A percentile compares a stretch with the other conserved stretches of the same genome.
Evolutionary conservation across 1,140 invertebrate species (phyloP).

Genomic region (Stenopsyche tienmushanensis): DNA sequence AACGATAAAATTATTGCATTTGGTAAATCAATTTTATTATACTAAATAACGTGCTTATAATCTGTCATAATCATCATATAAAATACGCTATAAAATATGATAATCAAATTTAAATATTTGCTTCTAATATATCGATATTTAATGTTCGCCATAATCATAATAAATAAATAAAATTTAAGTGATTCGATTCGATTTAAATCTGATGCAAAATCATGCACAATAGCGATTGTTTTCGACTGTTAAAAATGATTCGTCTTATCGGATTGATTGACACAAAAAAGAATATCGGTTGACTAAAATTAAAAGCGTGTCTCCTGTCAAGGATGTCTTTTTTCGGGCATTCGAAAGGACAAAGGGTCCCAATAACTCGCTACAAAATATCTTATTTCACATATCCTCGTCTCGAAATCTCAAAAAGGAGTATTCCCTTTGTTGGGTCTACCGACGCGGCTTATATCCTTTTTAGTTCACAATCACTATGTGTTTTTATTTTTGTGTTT

Average conservation of each 20-base stretch:
- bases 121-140: no score
- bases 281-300: conserved; percentile 30
- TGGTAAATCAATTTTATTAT: no score
- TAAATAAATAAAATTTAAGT: no score
- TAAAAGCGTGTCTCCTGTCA: conserved; percentile 39
- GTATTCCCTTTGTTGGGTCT: conserved; percentile 27
- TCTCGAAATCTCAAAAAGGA: conserved; percentile 7
- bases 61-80: no score
- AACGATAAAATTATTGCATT: no score
- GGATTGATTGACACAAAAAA: neutral
- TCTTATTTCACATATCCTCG: conserved; percentile 39
- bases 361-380: conserved; percentile 39
- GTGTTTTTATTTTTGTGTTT: conserved; percentile 3
- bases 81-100: no score
- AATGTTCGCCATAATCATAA: no score
- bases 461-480: neutral
- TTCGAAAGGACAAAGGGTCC: conserved; percentile 36
- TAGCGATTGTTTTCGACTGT: no score
- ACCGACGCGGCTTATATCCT: conserved; percentile 19
- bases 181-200: no score
- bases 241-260: no score
- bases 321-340: conserved; percentile 26
- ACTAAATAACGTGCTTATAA: no score
- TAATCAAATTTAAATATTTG: neutral
- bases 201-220: no score